Base-by-base conservation (phyloP, 35 echinoderm and acorn worm species). In the Patiria miniata region DNA sequence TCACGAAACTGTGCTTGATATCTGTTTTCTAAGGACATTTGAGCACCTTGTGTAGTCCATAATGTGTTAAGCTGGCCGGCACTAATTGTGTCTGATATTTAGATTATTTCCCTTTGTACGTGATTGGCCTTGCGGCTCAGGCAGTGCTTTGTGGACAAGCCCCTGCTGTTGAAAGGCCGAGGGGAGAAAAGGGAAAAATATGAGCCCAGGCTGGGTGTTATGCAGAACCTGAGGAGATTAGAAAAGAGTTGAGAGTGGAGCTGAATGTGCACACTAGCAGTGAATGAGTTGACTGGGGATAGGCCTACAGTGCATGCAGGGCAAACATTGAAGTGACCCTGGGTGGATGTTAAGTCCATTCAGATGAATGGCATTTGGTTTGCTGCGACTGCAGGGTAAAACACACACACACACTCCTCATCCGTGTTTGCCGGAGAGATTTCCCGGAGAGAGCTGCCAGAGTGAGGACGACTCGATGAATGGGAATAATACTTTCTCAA, bases 81-180 rank as follows among this genome's bases (percentile, higher is more conserved):
- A 26, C 23, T 73, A 32, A 73, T 73, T 73, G 65, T 60, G 57
- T 73, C 65, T 73, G 65, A 14, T 32, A 73, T 23, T 30, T 10
- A 34, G 65, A 73, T 73, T 73, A 73, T 36, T 73, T 73, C 65
- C 58, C 65, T 73, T 73, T 73, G 65, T 73, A 12, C 8, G 65
- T 10, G 65, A 14, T 30, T 73, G 65, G 65, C 65, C 65, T 73
- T 73, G 65, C 9, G 29, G 34, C 65, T 23, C 65, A 32, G 65
- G 65, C 26, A 6, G 42, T 73, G 34, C 65, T 73, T 73, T 73
- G 26, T 10, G 26, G 34, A 73, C 42, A 12, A 12, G 42, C 29
- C 23, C 34, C 65, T 73, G 65, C 34, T 73, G 65, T 73, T 73
- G 65, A 60, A 60, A n/a, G 19, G 19, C 26, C 8, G 65, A 12